Percentiles rank a stretch among this genome's conserved stretches.
phyloP scores from a whole-genome alignment of 1,140 invertebrate species.

The Reticulitermes speratus region DNA sequence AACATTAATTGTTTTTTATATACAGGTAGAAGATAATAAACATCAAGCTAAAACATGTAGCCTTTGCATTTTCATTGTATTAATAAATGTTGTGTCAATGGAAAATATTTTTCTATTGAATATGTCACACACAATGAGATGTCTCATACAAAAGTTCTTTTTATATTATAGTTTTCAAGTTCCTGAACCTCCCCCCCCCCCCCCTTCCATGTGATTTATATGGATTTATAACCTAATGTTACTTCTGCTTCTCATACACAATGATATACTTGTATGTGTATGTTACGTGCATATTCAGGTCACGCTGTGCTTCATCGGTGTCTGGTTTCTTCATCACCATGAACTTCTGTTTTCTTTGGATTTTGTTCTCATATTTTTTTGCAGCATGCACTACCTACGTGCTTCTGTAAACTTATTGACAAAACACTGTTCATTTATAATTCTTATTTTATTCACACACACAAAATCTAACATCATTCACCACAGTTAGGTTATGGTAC shows the following conservation, averaged over 20 bases:
- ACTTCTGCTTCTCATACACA: background rate
- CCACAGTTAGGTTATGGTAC: constrained; percentile 1
- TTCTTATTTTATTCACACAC: constrained; percentile 7
- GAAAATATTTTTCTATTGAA: too few species aligned
- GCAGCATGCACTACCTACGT: background rate
- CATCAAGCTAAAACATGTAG: too few species aligned
- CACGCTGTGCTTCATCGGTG: background rate
- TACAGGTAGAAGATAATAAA: too few species aligned
- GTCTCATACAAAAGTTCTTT: too few species aligned
- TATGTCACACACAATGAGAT: too few species aligned
- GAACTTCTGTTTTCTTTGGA: background rate
- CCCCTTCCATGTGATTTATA: background rate
- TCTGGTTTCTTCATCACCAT: background rate
- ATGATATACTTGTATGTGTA: background rate
- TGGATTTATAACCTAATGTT: background rate
- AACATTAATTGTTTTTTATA: too few species aligned
- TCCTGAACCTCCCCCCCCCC: background rate
- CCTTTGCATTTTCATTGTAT: too few species aligned
- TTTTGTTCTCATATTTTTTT: background rate
- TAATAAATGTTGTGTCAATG: too few species aligned
- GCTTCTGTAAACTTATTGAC: background rate
- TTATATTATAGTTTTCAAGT: background rate
- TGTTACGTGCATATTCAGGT: background rate
- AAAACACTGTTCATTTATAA: background rate
- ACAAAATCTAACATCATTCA: constrained; percentile 13